Conservation (phyloP, 2,113 vertebrate genomes). For the Anhinga rufa region DNA sequence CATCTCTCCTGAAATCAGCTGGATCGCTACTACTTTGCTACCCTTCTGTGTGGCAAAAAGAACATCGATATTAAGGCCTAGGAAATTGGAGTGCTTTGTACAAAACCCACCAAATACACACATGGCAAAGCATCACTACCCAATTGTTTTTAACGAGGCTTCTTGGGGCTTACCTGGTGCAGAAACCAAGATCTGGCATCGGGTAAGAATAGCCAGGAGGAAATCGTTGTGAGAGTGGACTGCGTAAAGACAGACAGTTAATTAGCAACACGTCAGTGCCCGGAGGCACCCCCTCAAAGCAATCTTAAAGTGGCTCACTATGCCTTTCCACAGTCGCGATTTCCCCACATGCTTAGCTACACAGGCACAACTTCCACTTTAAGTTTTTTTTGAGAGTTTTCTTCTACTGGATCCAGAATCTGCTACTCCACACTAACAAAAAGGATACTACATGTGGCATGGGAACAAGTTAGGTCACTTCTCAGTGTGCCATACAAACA, state of each 20-base stretch:
- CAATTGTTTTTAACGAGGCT: background rate
- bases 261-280: background rate
- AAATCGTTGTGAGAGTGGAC: conserved; percentile 98
- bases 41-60: background rate
- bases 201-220: conserved; percentile 94
- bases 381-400: background rate
- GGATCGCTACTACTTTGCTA: background rate
- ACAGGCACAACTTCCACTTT: background rate
- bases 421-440: background rate
- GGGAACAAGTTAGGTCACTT: background rate
- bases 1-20: background rate
- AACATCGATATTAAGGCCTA: background rate
- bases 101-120: background rate
- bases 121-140: rapidly evolving
- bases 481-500: background rate
- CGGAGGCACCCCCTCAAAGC: background rate
- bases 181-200: conserved; percentile 95
- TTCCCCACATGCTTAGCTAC: background rate
- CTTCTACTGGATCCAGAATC: background rate
- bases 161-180: conserved; percentile 81
- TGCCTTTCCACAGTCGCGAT: background rate
- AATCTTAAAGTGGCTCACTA: background rate
- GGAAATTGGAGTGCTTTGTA: rapidly evolving
- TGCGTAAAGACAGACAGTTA: conserved; percentile 28
- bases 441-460: background rate